Conservation (phyloP, 2,888 invertebrate species). For the Pachydiplax longipennis region DNA sequence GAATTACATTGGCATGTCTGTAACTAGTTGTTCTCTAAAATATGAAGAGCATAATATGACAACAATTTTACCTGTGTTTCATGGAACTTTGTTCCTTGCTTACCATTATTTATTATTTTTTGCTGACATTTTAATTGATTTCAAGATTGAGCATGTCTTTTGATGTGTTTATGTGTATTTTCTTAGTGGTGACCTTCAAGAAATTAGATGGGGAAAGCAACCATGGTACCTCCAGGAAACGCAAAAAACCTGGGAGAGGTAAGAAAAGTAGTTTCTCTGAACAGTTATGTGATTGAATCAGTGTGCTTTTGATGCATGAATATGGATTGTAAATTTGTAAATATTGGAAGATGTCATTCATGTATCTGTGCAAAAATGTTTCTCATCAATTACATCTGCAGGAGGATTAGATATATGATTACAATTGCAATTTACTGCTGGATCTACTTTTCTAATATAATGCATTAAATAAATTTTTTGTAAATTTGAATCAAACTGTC, state of each 20-base stretch:
- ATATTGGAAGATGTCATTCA: no score
- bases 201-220: constrained; percentile 61
- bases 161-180: constrained; percentile 55
- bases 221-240: constrained; percentile 66
- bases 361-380: no score
- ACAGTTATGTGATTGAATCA: not conserved
- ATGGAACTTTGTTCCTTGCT: constrained; percentile 57
- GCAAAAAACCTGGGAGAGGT: constrained; percentile 78
- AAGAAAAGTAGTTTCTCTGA: constrained; percentile 55
- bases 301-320: not conserved
- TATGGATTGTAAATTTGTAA: not conserved
- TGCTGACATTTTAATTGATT: constrained; percentile 51
- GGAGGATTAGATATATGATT: no score
- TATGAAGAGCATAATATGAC: no score
- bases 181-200: constrained; percentile 84
- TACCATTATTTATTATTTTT: constrained; percentile 52
- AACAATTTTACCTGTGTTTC: not conserved
- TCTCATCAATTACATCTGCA: no score
- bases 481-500: no score
- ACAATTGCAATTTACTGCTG: no score
- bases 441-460: no score
- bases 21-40: no score
- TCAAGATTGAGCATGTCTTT: constrained; percentile 50
- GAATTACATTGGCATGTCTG: no score
- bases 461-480: no score